phyloP scores from a whole-genome alignment of 2,113 vertebrate species.

The Elephas maximus region DNA sequence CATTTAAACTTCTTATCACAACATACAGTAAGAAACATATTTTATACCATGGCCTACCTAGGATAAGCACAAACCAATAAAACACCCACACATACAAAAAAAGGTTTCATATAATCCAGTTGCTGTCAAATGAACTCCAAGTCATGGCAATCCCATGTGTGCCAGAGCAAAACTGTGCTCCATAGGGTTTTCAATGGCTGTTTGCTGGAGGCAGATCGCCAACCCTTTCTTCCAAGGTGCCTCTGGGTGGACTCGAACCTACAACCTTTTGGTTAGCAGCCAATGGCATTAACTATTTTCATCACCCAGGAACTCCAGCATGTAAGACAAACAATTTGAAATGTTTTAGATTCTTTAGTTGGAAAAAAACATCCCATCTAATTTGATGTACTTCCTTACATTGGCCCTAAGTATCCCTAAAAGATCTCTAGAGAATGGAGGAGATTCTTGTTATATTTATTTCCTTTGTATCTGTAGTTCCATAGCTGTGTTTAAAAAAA shows the following conservation, averaged over 20 bases:
- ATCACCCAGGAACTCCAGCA: not conserved
- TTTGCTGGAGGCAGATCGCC: no score
- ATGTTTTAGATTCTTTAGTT: not conserved
- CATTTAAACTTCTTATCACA: not conserved
- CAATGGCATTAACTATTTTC: no score
- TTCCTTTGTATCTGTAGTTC: not conserved
- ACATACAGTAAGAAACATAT: not conserved
- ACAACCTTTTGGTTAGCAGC: no score
- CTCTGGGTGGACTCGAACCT: no score
- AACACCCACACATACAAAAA: not conserved
- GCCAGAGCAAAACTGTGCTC: no score
- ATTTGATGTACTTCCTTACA: not conserved
- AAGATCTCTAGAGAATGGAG: not conserved
- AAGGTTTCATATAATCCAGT: not conserved
- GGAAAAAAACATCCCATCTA: not conserved
- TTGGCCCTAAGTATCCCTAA: not conserved
- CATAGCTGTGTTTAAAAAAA: not conserved
- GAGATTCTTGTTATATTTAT: slow-evolving; percentile 8
- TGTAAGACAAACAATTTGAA: slow-evolving; percentile 3
- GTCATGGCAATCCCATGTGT: no score
- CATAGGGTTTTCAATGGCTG: not conserved
- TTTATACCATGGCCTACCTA: not conserved
- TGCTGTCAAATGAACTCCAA: not conserved
- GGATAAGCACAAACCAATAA: not conserved
- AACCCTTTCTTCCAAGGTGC: no score